phyloP scores from a whole-genome alignment of 35 echinoderm and acorn worm genomes.

The Ophioderma brevispina region DNA sequence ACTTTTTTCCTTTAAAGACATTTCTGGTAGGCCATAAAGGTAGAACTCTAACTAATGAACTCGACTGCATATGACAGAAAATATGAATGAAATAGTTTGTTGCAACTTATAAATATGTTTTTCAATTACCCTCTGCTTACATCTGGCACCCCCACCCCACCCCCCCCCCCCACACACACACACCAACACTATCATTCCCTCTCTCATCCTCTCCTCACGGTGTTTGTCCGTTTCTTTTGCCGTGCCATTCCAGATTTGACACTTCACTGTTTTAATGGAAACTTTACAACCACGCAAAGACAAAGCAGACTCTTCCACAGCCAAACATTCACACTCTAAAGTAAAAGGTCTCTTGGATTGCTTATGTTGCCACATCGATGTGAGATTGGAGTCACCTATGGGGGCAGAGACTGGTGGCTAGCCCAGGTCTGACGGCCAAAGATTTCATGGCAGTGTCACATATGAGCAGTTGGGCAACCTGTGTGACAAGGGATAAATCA shows the following conservation, averaged over 20 bases:
- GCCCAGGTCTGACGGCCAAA: slow-evolving; percentile 19
- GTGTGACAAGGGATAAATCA: slow-evolving; percentile 35
- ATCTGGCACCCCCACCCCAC: no score
- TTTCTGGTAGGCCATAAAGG: no score
- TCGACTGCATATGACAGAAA: no score
- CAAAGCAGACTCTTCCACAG: neutral
- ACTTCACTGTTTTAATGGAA: neutral
- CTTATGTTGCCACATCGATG: slow-evolving; percentile 88
- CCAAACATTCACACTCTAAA: neutral
- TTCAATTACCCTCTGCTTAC: no score
- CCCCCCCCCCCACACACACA: no score
- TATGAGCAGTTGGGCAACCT: slow-evolving; percentile 81
- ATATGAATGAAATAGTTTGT: no score
- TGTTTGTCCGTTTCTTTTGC: no score
- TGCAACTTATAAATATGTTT: no score
- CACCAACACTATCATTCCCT: no score
- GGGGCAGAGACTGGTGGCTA: slow-evolving; percentile 64
- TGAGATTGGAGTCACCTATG: slow-evolving; percentile 57
- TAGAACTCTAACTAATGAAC: no score
- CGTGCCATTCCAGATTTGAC: neutral
- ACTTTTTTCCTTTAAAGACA: no score
- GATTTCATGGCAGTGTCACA: slow-evolving; percentile 62
- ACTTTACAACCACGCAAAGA: neutral
- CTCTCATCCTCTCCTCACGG: no score
- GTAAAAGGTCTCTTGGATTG: slow-evolving; percentile 64